phyloP scores from a whole-genome alignment of 2,888 invertebrate genomes.

The Phorcus lineatus region DNA sequence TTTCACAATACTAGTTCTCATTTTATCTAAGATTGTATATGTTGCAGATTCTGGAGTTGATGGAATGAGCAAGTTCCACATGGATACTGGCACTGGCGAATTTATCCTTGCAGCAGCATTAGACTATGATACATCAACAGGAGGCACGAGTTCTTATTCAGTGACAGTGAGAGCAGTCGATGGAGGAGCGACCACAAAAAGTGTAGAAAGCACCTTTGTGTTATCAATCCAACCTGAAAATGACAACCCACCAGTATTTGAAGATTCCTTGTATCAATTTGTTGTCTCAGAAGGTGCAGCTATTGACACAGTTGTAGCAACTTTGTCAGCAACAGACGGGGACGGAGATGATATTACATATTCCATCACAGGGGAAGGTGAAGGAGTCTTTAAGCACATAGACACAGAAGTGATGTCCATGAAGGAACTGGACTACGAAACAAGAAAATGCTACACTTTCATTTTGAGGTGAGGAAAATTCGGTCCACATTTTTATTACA shows the following conservation, averaged over 20 bases:
- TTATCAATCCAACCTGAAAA: background rate
- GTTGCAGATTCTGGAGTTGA: too few relatives aligned
- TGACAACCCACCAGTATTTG: conserved; percentile 12
- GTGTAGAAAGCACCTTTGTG: background rate
- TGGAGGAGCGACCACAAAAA: background rate
- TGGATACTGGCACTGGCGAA: background rate
- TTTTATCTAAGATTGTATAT: too few relatives aligned
- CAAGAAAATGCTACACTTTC: background rate
- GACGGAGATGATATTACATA: background rate
- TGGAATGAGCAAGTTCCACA: background rate
- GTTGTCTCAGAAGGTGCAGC: background rate
- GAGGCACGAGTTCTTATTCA: background rate
- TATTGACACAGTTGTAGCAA: background rate
- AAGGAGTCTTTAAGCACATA: background rate
- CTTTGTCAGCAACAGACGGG: background rate
- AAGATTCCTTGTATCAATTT: background rate
- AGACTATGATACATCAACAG: background rate
- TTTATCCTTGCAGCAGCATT: background rate
- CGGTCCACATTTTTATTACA: too few relatives aligned
- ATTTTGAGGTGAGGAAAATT: background rate
- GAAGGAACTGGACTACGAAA: conserved; percentile 1
- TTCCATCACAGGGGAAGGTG: background rate
- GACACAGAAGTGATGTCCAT: background rate
- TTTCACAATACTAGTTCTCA: too few relatives aligned
- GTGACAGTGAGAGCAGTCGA: background rate